These are phyloP conservation scores for Trichonephila clavata DNA, from an alignment of 1,140 invertebrate species.

Conservation along the genomic window DNA sequence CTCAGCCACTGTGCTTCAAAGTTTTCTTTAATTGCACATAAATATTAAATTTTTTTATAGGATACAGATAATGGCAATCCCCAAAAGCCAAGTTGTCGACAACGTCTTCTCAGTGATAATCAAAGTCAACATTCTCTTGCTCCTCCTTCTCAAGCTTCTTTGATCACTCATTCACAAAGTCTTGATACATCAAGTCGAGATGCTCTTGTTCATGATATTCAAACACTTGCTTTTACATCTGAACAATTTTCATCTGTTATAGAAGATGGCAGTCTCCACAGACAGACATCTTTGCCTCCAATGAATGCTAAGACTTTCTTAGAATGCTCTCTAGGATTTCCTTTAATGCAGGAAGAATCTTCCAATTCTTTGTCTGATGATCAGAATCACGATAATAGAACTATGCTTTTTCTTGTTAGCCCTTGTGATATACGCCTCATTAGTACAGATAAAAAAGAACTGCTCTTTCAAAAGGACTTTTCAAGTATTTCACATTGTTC, in stretches of 20 bases:
- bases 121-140: conserved; percentile 32
- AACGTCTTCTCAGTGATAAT: conserved; percentile 48
- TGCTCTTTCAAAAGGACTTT: conserved; percentile 92
- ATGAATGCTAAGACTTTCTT: conserved; percentile 73
- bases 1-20: too few relatives aligned
- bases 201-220: conserved; percentile 77
- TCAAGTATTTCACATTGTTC: conserved; percentile 89
- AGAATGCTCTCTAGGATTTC: conserved; percentile 71
- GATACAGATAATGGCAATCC: neutral
- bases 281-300: conserved; percentile 74
- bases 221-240: conserved; percentile 61
- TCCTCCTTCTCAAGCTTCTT: conserved; percentile 58
- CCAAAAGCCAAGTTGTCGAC: conserved; percentile 27
- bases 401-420: conserved; percentile 94
- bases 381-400: conserved; percentile 87
- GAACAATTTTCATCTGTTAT: conserved; percentile 74
- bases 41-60: conserved; percentile 17
- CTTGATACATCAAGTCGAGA: conserved; percentile 75
- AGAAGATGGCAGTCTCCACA: conserved; percentile 68
- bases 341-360: conserved; percentile 40
- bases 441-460: conserved; percentile 94
- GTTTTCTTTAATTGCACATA: neutral
- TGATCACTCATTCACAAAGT: conserved; percentile 79
- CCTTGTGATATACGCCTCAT: conserved; percentile 92
- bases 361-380: conserved; percentile 38